Evolutionary conservation across 1,140 invertebrate genomes (phyloP).

Genomic region (Psix sp.): DNA sequence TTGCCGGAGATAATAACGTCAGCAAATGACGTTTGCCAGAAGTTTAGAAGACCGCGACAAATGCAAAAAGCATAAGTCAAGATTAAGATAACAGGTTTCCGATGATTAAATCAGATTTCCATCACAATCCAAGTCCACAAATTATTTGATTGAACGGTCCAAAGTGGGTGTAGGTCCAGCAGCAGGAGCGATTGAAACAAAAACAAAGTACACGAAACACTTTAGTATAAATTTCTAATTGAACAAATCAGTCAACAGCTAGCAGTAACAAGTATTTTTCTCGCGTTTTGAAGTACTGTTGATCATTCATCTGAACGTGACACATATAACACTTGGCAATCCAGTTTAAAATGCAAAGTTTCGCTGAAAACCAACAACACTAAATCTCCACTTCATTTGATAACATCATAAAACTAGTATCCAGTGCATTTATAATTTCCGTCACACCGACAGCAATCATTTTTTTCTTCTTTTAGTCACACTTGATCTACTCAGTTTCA

Average conservation of each 20-base stretch:
- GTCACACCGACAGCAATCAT: slow-evolving; percentile 18
- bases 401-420: slow-evolving; percentile 3
- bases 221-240: slow-evolving; percentile 53
- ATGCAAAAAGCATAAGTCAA: too few species aligned
- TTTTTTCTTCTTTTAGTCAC: slow-evolving; percentile 19
- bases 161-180: slow-evolving; percentile 48
- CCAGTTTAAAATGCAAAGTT: background rate
- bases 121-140: slow-evolving; percentile 5
- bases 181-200: slow-evolving; percentile 64
- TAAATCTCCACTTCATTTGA: slow-evolving; percentile 16
- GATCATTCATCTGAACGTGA: slow-evolving; percentile 31
- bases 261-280: slow-evolving; percentile 21
- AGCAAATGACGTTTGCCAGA: background rate
- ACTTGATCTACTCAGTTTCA: slow-evolving; percentile 24
- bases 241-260: slow-evolving; percentile 19
- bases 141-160: slow-evolving; percentile 38
- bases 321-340: slow-evolving; percentile 68
- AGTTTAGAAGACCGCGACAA: too few species aligned
- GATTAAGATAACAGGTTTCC: too few species aligned
- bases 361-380: slow-evolving; percentile 17
- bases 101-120: background rate
- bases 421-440: slow-evolving; percentile 8
- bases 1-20: slow-evolving; percentile 49
- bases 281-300: slow-evolving; percentile 15
- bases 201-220: slow-evolving; percentile 65